phyloP scores from a whole-genome alignment of 1,140 invertebrate genomes.

The Idris sp. region DNA sequence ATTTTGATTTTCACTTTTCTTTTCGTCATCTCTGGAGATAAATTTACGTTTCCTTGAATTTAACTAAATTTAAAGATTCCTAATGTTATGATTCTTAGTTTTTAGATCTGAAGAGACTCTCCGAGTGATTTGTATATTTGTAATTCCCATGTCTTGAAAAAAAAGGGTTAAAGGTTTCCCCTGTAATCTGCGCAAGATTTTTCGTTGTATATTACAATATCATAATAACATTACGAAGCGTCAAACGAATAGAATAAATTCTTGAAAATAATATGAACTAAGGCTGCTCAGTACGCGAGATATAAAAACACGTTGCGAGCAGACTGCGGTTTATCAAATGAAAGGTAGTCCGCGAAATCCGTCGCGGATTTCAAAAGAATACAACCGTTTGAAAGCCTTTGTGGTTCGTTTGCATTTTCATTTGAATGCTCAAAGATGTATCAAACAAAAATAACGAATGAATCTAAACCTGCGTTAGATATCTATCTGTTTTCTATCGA shows the following conservation, averaged over 20 bases:
- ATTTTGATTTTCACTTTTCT: too few relatives aligned
- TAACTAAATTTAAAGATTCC: too few relatives aligned
- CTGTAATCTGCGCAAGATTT: constrained; percentile 4
- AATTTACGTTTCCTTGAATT: too few relatives aligned
- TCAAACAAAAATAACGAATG: constrained; percentile 31
- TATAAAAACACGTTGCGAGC: constrained; percentile 37
- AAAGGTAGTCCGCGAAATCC: constrained; percentile 48
- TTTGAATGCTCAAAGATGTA: constrained; percentile 40
- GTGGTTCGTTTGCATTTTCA: constrained; percentile 59
- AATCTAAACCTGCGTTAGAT: constrained; percentile 2
- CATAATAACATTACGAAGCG: constrained; percentile 3
- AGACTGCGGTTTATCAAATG: constrained; percentile 53
- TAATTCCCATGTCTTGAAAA: too few relatives aligned
- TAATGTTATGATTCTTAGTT: too few relatives aligned
- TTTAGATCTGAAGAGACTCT: too few relatives aligned
- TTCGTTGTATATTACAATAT: constrained; percentile 11
- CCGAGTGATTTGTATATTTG: constrained; percentile 1
- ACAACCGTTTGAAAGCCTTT: constrained; percentile 38
- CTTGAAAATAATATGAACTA: constrained; percentile 25
- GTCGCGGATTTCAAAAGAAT: constrained; percentile 40
- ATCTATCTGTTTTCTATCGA: constrained; percentile 3
- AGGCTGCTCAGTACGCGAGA: neutral
- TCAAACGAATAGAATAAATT: constrained; percentile 52
- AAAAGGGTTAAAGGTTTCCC: too few relatives aligned
- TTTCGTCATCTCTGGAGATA: too few relatives aligned